These are phyloP conservation scores for Icerya purchasi DNA, from an alignment of 2,888 invertebrate genomes.

Conservation along the genomic window DNA sequence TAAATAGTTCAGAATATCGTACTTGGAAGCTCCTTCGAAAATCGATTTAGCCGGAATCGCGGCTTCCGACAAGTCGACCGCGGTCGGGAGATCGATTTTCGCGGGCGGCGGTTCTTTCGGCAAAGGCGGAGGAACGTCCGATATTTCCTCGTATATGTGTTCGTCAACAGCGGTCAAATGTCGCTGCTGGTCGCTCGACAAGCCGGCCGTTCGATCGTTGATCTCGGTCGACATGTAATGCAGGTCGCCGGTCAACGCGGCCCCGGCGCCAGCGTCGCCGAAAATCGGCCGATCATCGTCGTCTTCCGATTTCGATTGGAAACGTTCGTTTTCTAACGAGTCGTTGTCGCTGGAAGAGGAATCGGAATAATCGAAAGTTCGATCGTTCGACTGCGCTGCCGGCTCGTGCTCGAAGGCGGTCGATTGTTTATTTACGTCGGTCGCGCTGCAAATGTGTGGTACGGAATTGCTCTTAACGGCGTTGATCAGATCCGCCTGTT, in stretches of 20 bases:
- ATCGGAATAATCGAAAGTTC: background rate
- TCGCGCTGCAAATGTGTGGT: background rate
- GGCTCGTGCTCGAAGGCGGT: no score
- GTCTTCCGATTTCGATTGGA: conserved; percentile 8
- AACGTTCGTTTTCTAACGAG: background rate
- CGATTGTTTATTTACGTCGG: no score
- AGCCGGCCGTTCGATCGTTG: conserved; percentile 6
- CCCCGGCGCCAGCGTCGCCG: background rate
- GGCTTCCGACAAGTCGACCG: conserved; percentile 33
- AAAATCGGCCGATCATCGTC: conserved; percentile 2
- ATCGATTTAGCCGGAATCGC: conserved; percentile 34
- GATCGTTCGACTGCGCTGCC: no score
- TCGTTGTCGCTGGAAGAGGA: background rate
- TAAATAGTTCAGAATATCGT: conserved; percentile 70
- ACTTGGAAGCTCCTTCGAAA: conserved; percentile 49
- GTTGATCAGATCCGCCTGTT: background rate
- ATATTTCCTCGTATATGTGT: conserved; percentile 44
- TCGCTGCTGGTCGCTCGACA: conserved; percentile 30
- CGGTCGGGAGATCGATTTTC: conserved; percentile 34
- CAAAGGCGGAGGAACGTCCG: conserved; percentile 41
- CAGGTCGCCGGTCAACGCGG: conserved; percentile 2
- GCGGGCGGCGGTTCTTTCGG: conserved; percentile 52
- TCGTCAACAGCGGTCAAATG: conserved; percentile 54
- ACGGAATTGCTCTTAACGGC: background rate
- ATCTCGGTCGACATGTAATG: conserved; percentile 15